Evolutionary conservation across 2,797 vertebrate species (phyloP), one percentile per base, ranked within the genome.

Genomic region (Hippocampus kuda): DNA sequence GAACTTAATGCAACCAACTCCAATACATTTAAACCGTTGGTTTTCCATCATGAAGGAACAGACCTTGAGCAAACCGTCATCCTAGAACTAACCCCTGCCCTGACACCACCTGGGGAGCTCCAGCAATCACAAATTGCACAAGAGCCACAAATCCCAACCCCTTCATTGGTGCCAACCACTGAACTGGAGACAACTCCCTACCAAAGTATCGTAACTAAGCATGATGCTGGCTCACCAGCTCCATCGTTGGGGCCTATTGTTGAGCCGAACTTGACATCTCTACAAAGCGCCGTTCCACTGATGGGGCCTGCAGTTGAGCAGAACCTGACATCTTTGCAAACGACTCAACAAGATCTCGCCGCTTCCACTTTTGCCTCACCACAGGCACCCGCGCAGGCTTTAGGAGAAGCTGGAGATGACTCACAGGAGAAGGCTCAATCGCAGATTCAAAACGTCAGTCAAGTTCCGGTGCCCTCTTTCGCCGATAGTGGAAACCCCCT

Each of bases 41-140:
- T 85, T 68, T 85, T 70, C 79, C 82, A 78, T 48, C 78, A 72
- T 68, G 81, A 83, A 9, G 74, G 5, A 2, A 67, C 63, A 59
- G 70, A 85, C 69, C 76, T 83, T 5, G 86, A 88, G 67, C 74
- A 91, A 77, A 87, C 73, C 2, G 46, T 89, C 66, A 79, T 89
- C 77, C 79, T 88, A 71, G 87, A 89, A 77, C 84, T 90, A 8
- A 89, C 87, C 1, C 82, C 86, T 0, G 78, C 83, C 12, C 69
- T 86, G 69, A 81, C 80, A 57, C 81, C 85, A 71, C 81, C 79
- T 27, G 44, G 53, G n/a, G 86, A 88, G 70, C 83, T 88, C n/a
- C 86, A 88, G 66, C 79, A 82, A 66, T 75, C 79, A 30, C 82
- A 84, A 49, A 70, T 67, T 61, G 63, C 70, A n/a, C 67, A 72